A percentile compares a stretch with the other conserved stretches of the same genome.
phyloP scores from a whole-genome alignment of 2,113 vertebrate species.

The Mustela lutreola region DNA sequence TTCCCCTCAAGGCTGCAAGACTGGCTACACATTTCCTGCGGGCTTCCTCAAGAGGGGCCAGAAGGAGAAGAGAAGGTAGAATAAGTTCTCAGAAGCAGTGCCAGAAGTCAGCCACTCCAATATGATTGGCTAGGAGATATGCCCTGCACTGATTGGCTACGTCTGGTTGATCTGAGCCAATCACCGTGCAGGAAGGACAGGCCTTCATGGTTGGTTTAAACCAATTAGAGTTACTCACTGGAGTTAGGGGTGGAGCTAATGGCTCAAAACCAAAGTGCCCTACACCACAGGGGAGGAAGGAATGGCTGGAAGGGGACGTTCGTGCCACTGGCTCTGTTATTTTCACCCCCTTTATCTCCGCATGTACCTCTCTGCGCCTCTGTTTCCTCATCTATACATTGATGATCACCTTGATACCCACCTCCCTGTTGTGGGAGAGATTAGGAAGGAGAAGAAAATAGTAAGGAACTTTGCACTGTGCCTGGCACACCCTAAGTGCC shows the following conservation, averaged over 20 bases:
- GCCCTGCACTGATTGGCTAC: neutral
- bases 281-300: neutral
- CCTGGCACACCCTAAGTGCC: neutral
- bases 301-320: too few species aligned
- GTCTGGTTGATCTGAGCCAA: neutral
- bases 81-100: neutral
- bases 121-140: neutral
- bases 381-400: neutral
- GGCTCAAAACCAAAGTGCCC: neutral
- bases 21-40: neutral
- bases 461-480: neutral
- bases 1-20: neutral
- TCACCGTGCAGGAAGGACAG: neutral
- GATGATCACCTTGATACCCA: neutral
- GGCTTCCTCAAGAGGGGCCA: neutral
- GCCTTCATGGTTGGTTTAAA: neutral
- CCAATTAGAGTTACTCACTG: neutral
- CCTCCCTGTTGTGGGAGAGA: neutral
- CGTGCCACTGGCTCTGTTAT: neutral
- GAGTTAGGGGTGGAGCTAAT: neutral
- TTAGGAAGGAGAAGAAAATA: neutral
- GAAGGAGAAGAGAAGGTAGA: neutral
- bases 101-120: neutral
- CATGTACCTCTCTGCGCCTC: neutral
- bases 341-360: neutral